Conservation (phyloP, 1,140 invertebrate species). For the Bombus superbus region DNA sequence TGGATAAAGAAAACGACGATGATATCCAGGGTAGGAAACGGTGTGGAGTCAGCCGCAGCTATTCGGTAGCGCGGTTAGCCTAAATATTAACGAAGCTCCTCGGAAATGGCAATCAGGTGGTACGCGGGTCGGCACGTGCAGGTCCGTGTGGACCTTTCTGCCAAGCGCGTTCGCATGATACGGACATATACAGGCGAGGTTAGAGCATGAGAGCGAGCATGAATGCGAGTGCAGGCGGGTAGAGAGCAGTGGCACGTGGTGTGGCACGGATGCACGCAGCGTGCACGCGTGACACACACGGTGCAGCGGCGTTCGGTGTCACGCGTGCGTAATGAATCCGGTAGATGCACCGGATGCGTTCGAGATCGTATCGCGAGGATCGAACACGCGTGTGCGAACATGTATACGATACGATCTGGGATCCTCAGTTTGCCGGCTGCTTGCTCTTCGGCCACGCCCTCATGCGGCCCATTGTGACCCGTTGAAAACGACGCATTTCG, state of each 20-base stretch:
- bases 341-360: slow-evolving; percentile 52
- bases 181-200: neutral
- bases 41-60: neutral
- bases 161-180: neutral
- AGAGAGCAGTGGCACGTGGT: slow-evolving; percentile 46
- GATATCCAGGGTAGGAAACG: neutral
- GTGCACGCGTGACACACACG: slow-evolving; percentile 28
- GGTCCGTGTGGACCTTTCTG: neutral
- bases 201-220: neutral
- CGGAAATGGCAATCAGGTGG: slow-evolving; percentile 51
- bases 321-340: slow-evolving; percentile 70
- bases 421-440: neutral
- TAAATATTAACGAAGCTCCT: slow-evolving; percentile 46
- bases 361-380: slow-evolving; percentile 49
- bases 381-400: slow-evolving; percentile 35
- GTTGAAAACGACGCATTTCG: slow-evolving; percentile 65
- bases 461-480: slow-evolving; percentile 60
- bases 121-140: slow-evolving; percentile 30
- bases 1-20: slow-evolving; percentile 28
- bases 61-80: slow-evolving; percentile 17
- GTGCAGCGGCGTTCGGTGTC: slow-evolving; percentile 22
- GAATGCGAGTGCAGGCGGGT: too few relatives aligned
- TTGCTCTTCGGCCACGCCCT: slow-evolving; percentile 21
- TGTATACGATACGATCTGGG: slow-evolving; percentile 3
- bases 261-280: slow-evolving; percentile 38